These are phyloP conservation scores for Acanthisitta chloris DNA, from an alignment of 2,113 vertebrate species.

Conservation along the genomic window DNA sequence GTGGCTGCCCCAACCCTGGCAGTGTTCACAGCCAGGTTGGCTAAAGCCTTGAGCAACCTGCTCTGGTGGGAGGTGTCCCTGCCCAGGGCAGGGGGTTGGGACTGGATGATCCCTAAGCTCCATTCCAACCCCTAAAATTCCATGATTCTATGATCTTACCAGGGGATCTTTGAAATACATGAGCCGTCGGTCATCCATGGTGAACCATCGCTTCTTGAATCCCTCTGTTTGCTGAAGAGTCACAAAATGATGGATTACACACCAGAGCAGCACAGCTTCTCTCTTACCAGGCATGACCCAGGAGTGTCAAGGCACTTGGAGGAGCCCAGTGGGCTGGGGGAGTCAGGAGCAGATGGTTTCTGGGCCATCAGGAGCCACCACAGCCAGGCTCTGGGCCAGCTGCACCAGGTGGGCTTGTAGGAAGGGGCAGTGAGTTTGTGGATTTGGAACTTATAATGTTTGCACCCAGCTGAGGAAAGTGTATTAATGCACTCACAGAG, in stretches of 20 bases:
- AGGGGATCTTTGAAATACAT: constrained; percentile 98
- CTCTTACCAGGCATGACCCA: fast-evolving
- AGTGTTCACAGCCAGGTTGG: too few species aligned
- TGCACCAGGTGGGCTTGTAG: background rate
- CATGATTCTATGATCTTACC: too few species aligned
- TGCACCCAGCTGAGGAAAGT: background rate
- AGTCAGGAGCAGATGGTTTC: fast-evolving
- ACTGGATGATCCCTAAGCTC: too few species aligned
- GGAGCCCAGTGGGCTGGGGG: background rate
- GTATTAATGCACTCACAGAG: fast-evolving
- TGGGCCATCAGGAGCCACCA: background rate
- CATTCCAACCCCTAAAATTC: too few species aligned
- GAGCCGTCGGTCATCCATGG: constrained; percentile 92
- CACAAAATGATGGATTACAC: background rate
- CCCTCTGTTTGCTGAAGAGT: constrained; percentile 89
- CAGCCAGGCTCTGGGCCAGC: background rate
- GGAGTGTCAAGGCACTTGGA: background rate
- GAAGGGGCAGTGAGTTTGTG: background rate
- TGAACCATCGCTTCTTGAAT: constrained; percentile 96
- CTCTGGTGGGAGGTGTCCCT: too few species aligned
- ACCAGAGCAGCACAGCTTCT: background rate
- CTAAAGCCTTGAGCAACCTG: too few species aligned
- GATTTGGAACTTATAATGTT: background rate
- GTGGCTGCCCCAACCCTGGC: too few species aligned
- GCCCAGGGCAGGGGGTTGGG: too few species aligned